These are phyloP conservation scores for Uria aalge DNA, from an alignment of 2,113 vertebrate species.

Conservation along the genomic window DNA sequence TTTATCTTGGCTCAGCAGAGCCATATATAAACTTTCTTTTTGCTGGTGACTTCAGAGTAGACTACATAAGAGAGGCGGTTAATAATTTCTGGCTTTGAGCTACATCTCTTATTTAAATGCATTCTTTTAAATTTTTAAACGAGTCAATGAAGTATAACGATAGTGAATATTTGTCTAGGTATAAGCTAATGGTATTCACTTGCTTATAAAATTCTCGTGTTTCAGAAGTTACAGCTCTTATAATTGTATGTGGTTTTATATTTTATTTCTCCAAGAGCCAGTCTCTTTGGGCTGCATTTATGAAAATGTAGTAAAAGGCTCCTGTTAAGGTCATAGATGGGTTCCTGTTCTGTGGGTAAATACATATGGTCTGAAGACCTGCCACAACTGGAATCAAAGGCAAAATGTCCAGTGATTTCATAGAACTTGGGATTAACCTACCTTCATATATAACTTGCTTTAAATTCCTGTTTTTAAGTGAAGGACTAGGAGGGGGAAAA, in stretches of 20 bases:
- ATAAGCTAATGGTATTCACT: background rate
- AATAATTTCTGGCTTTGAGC: conserved; percentile 37
- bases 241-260: background rate
- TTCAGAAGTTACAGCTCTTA: background rate
- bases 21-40: conserved; percentile 37
- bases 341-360: background rate
- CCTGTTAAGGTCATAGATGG: background rate
- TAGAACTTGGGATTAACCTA: background rate
- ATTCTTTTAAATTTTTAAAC: conserved; percentile 33
- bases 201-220: background rate
- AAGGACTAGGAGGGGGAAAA: background rate
- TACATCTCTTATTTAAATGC: background rate
- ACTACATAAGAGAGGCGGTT: conserved; percentile 2
- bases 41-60: conserved; percentile 36
- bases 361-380: background rate
- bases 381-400: background rate
- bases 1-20: conserved; percentile 61
- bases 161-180: background rate
- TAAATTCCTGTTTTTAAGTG: background rate
- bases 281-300: background rate
- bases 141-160: background rate
- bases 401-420: background rate
- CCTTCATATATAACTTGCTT: background rate
- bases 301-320: background rate
- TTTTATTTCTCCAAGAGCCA: background rate